Conservation (phyloP, 2,888 invertebrate genomes). For the Orthosia cruda region DNA sequence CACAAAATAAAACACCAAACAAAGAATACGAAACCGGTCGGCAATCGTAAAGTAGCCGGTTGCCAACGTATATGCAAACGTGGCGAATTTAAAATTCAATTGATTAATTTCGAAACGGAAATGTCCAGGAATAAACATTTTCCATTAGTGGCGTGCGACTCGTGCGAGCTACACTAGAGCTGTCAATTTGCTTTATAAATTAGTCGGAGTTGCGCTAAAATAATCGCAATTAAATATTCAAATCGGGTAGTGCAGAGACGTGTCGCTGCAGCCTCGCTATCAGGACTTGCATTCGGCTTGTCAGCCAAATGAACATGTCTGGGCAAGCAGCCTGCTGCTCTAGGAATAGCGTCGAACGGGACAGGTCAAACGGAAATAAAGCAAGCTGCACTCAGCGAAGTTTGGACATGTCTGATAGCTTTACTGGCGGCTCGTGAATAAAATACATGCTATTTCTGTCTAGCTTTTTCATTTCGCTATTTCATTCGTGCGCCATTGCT, state of each 20-base stretch:
- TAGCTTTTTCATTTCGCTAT: slow-evolving; percentile 76
- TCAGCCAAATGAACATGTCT: slow-evolving; percentile 89
- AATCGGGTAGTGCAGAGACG: slow-evolving; percentile 88
- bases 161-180: slow-evolving; percentile 72
- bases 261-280: slow-evolving; percentile 86
- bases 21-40: slow-evolving; percentile 83
- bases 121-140: slow-evolving; percentile 78
- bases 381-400: slow-evolving; percentile 88
- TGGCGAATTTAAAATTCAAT: slow-evolving; percentile 82
- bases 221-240: slow-evolving; percentile 89
- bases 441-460: slow-evolving; percentile 84
- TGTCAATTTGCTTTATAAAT: slow-evolving; percentile 87
- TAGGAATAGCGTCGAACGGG: slow-evolving; percentile 88
- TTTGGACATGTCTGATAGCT: slow-evolving; percentile 90
- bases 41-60: slow-evolving; percentile 84
- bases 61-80: slow-evolving; percentile 80
- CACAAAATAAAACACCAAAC: slow-evolving; percentile 86
- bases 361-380: slow-evolving; percentile 91
- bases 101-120: slow-evolving; percentile 77
- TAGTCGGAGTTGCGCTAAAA: slow-evolving; percentile 83
- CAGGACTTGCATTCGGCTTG: slow-evolving; percentile 88
- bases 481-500: slow-evolving; percentile 66
- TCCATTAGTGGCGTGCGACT: slow-evolving; percentile 74
- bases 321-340: slow-evolving; percentile 79
- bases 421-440: slow-evolving; percentile 87